Base-by-base conservation (phyloP, 2,113 vertebrate species). In the Ranitomeya imitator region DNA sequence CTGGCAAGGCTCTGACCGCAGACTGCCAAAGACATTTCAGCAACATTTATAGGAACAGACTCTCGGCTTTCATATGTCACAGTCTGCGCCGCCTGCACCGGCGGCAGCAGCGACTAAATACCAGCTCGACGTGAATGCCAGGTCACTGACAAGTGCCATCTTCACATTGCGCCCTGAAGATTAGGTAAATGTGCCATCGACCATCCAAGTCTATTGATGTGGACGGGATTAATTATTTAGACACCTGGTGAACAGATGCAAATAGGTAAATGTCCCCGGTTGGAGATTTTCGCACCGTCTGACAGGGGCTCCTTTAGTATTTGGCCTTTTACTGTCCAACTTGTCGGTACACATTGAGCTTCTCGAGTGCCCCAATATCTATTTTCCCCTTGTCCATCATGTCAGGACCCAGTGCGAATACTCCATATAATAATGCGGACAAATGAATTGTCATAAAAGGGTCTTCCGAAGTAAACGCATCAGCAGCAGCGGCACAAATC, bases 1-100 rank as follows among this genome's bases (percentile, higher is more conserved):
- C 51, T 83, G 82, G 82, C 82, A 26, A 4, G 21, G n/a, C 61
- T 19, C 45, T 5, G 63, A 54, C 61, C 45, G 63, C 82, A 26
- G 45, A 69, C n/a, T 83, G 82, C 63, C 82, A 83, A 83, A 83
- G 82, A 83, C 63, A 54, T 83, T 83, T 83, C 81, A 83, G 81
- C 60, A 83, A 61, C 81, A 51, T 69, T 83, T 69, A 83, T 51
- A 54, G 82, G 63, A 52, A 23, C 82, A 23, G 82, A 83, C 82
- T 67, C 51, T 10, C 21, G 55, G 63, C 82, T 15, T 55, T 55
- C 63, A 69, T 54, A 83, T 83, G 63, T 83, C 73, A 76, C 73
- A 51, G 73, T 12, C 82, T 23, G 63, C 31, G 31, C 18, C 45
- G 14, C 15, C 52, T 4, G 26, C 31, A 60, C 55, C 79, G 19